These are phyloP conservation scores for Cyphomyrus discorhynchus DNA, from an alignment of 2,113 vertebrate species.

Conservation along the genomic window DNA sequence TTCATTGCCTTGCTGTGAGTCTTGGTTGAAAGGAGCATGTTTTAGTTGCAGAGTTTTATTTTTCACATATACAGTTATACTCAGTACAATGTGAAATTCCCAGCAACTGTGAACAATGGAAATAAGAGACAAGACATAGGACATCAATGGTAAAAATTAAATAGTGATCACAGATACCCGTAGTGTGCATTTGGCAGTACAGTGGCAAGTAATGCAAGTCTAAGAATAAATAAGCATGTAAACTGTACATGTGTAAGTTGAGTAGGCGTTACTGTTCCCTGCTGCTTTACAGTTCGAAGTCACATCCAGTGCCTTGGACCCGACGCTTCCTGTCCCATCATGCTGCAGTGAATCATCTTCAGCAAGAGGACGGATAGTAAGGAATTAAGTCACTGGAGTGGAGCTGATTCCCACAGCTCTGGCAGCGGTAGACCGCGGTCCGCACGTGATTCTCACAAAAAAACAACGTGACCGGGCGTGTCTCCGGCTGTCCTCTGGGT, in stretches of 20 bases:
- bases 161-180: not conserved
- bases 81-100: not conserved
- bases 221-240: not conserved
- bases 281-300: not conserved
- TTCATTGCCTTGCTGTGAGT: not conserved
- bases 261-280: not conserved
- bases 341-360: not conserved
- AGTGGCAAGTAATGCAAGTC: not conserved
- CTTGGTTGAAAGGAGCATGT: not conserved
- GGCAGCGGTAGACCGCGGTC: not conserved
- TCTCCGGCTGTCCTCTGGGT: not conserved
- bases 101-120: not conserved
- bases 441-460: not conserved
- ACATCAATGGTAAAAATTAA: not conserved
- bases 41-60: not conserved
- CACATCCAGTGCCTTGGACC: not conserved
- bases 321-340: not conserved
- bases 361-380: not conserved
- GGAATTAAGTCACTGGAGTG: not conserved
- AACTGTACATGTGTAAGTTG: not conserved
- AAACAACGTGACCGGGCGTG: not conserved
- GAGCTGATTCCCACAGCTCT: not conserved
- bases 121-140: not conserved
- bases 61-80: not conserved
- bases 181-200: not conserved